phyloP scores from a whole-genome alignment of 2,888 invertebrate genomes.

The Mesoligia furuncula region DNA sequence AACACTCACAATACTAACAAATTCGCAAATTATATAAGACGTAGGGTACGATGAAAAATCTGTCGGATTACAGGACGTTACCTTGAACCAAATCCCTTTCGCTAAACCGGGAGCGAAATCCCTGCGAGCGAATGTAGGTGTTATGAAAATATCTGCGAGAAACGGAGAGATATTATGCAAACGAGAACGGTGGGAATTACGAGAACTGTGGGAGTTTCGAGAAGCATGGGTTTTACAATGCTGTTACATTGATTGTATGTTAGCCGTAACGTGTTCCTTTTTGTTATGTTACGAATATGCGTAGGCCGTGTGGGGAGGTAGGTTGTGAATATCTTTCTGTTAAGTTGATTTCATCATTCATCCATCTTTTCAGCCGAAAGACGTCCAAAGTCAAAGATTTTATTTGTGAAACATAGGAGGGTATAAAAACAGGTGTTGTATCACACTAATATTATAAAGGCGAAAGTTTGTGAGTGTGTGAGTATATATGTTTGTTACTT shows the following conservation, averaged over 20 bases:
- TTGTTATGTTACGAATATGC: background rate
- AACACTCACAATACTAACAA: background rate
- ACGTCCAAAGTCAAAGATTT: too few species aligned
- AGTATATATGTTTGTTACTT: too few species aligned
- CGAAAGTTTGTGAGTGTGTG: too few species aligned
- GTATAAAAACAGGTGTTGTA: too few species aligned
- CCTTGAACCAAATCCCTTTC: slow-evolving; percentile 50
- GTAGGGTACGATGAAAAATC: slow-evolving; percentile 1
- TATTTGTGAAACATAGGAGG: too few species aligned
- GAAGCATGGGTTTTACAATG: slow-evolving; percentile 16
- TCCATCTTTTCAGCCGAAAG: too few species aligned
- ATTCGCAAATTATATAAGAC: background rate
- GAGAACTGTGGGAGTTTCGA: slow-evolving; percentile 2
- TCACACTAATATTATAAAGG: too few species aligned
- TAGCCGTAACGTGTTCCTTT: background rate
- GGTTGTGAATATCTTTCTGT: background rate
- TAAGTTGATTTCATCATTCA: background rate
- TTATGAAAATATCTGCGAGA: slow-evolving; percentile 32
- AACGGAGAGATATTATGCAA: slow-evolving; percentile 46
- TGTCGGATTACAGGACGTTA: slow-evolving; percentile 22
- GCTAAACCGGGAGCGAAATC: slow-evolving; percentile 20
- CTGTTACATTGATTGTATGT: slow-evolving; percentile 37
- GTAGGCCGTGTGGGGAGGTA: background rate
- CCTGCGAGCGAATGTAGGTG: slow-evolving; percentile 16
- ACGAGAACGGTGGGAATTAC: slow-evolving; percentile 30